Conservation (phyloP, 2,888 invertebrate species). For the Chloromyia formosa region DNA sequence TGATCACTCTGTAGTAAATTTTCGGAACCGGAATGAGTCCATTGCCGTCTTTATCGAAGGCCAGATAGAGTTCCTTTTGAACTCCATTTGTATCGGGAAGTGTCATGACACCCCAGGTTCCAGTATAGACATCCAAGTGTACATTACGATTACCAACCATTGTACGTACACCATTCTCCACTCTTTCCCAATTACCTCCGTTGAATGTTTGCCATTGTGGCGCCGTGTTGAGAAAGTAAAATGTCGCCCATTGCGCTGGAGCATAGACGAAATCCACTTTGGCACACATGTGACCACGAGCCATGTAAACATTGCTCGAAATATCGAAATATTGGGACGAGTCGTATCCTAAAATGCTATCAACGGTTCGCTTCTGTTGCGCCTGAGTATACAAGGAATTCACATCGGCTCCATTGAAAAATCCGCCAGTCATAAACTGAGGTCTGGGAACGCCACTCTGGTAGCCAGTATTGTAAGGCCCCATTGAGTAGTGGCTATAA, state of each 20-base stretch:
- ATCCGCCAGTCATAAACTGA: constrained; percentile 8
- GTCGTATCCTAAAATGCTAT: constrained; percentile 55
- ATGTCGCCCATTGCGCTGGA: constrained; percentile 65
- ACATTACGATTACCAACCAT: constrained; percentile 52
- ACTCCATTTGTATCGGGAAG: constrained; percentile 56
- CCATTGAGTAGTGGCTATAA: constrained; percentile 54
- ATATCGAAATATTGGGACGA: constrained; percentile 52
- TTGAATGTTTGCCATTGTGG: constrained; percentile 68
- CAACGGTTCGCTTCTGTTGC: constrained; percentile 53
- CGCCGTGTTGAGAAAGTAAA: constrained; percentile 66
- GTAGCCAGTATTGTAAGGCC: constrained; percentile 51
- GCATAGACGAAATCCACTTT: constrained; percentile 67
- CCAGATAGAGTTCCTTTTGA: constrained; percentile 54
- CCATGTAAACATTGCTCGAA: constrained; percentile 54
- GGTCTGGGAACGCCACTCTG: constrained; percentile 52
- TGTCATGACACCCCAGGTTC: constrained; percentile 58
- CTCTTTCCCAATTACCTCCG: constrained; percentile 60
- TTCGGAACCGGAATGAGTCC: constrained; percentile 58
- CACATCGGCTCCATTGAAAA: constrained; percentile 32
- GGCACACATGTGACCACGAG: constrained; percentile 66
- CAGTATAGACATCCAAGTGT: constrained; percentile 59
- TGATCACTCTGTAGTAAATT: constrained; percentile 64
- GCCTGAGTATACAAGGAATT: constrained; percentile 51
- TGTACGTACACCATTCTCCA: constrained; percentile 56
- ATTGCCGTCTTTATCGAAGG: constrained; percentile 50